phyloP scores from a whole-genome alignment of 1,140 invertebrate genomes.

The Drosophila santomea region DNA sequence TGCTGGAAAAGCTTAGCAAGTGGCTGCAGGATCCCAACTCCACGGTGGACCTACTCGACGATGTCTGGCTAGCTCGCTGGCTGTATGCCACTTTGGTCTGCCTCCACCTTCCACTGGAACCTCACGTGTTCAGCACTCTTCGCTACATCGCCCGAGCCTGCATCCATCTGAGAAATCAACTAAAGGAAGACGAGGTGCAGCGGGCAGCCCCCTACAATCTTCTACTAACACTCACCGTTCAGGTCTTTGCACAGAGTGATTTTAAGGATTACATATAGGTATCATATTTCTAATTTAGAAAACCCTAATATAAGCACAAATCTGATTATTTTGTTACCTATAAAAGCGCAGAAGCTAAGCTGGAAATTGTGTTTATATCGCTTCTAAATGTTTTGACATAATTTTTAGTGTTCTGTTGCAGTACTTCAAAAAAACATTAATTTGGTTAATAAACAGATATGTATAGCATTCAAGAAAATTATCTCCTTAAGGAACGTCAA shows the following conservation, averaged over 20 bases:
- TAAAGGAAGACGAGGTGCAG: constrained; percentile 43
- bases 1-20: constrained; percentile 67
- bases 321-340: background rate
- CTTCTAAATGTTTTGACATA: background rate
- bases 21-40: constrained; percentile 55
- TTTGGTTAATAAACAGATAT: no score
- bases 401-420: background rate
- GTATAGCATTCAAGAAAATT: no score
- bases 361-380: background rate
- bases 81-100: constrained; percentile 73
- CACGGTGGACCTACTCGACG: constrained; percentile 52
- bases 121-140: constrained; percentile 73
- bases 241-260: constrained; percentile 70
- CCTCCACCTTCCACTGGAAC: constrained; percentile 76
- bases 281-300: constrained; percentile 9
- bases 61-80: constrained; percentile 76
- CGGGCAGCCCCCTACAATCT: constrained; percentile 78
- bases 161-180: constrained; percentile 55
- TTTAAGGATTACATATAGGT: constrained; percentile 57
- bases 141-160: constrained; percentile 70
- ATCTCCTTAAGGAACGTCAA: no score
- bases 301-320: constrained; percentile 25
- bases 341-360: background rate
- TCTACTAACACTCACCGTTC: constrained; percentile 67
- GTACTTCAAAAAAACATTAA: no score